phyloP scores from a whole-genome alignment of 1,140 invertebrate species.

The Gryllus bimaculatus region DNA sequence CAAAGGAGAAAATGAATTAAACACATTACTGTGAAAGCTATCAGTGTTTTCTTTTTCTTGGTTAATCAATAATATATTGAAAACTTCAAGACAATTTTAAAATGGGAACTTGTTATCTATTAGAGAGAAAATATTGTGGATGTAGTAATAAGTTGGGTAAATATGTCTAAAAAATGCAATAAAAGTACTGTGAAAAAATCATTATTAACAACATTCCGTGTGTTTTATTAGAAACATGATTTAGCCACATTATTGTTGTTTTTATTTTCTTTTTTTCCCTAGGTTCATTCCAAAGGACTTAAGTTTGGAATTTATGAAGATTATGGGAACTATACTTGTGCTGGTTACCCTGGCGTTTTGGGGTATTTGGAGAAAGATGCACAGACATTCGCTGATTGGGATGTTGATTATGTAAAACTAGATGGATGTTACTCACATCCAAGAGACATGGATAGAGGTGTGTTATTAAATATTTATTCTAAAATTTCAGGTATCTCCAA shows the following conservation, averaged over 20 bases:
- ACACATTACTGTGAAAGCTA: no score
- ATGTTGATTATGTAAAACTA: constrained; percentile 92
- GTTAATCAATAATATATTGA: neutral
- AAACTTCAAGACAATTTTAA: neutral
- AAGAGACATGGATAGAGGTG: constrained; percentile 67
- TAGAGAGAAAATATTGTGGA: no score
- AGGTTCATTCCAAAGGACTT: constrained; percentile 87
- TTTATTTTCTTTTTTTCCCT: constrained; percentile 22
- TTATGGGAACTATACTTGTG: constrained; percentile 90
- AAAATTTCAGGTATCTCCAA: neutral
- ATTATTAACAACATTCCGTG: neutral
- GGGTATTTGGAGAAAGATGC: constrained; percentile 80
- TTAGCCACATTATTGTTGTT: neutral
- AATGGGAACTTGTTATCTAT: neutral
- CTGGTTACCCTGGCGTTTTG: constrained; percentile 87
- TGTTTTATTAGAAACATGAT: neutral
- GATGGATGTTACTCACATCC: constrained; percentile 89
- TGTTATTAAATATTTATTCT: neutral
- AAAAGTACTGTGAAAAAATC: neutral
- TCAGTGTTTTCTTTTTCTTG: neutral
- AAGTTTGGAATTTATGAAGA: constrained; percentile 98
- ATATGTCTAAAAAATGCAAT: no score
- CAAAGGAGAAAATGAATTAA: no score
- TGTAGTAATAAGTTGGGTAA: no score
- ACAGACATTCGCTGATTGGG: constrained; percentile 89